Base-by-base conservation (phyloP, 2,797 vertebrate species). In the Denticeps clupeoides region DNA sequence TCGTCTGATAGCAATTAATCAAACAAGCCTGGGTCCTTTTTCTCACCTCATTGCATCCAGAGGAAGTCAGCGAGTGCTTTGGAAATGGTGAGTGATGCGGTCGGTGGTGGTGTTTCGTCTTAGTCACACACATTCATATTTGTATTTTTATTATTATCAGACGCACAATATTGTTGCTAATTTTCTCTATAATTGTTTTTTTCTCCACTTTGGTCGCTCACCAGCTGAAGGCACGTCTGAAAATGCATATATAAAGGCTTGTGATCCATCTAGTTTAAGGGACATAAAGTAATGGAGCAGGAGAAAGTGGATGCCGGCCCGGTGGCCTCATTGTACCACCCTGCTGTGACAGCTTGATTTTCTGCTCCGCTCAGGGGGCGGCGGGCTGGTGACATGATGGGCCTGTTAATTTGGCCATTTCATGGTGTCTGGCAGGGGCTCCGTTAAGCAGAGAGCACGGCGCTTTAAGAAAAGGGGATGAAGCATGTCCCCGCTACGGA, bases 331-430 rank as follows among this genome's bases (percentile, higher is more conserved):
- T 83, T 77, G 63, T 75, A 72, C 73, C 60, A 70, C 62, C 84
- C 77, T 73, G 73, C 82, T 87, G 82, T 89, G 86, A 89, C 91
- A 92, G 87, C 84, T 88, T 89, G 75, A 92, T 92, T 91, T 91
- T 71, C 83, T 87, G 84, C 83, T 84, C 81, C 85, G 83, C 77
- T 81, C 53, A 51, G 80, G 79, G 82, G 80, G 74, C 49, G 53
- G 64, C 66, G 70, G 60, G 62, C 53, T 58, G 62, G 82, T 81
- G 82, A 86, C 86, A 82, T 87, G 86, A 90, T 86, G 79, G 83
- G 85, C 83, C 76, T 87, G 85, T 85, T 89, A 85, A 90, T 90
- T 89, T 87, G 79, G 84, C 78, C 81, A 82, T 87, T 86, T 87
- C 85, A 87, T 85, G 82, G 82, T 86, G 83, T 84, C 84, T 87